Base-by-base conservation (phyloP, 2,888 invertebrate genomes). In the Dryobotodes eremita region DNA sequence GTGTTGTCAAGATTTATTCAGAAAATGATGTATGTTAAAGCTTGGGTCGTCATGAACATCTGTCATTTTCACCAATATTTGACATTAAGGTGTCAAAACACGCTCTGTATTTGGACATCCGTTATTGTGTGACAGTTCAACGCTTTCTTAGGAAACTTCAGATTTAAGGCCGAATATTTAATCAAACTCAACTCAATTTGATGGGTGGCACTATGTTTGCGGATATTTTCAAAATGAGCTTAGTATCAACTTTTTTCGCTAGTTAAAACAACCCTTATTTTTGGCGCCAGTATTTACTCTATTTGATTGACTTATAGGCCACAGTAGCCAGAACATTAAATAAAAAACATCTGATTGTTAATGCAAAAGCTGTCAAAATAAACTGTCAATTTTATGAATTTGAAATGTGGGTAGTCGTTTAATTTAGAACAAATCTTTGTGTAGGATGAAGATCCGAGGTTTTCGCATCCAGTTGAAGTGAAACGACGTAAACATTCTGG, bases 361-460 rank as follows among this genome's bases (percentile, higher is more conserved):
- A 23, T 31, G 2, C 46, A 6, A 15, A n/a, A 46, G 31, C 66
- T 50, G 65, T 50, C 46, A 66, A 57, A 61, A 15, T 64, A 42
- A 46, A 8, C 17, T 57, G 42, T 20, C 26, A 31, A 1, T 20
- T n/a, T 71, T 31, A 31, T 55, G 1, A n/a, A 36, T 23, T 46
- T 10, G 1, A 31, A 36, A 70, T 72, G 79, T 61, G 79, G 87
- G 87, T 87, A 87, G 79, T 50, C 11, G 36, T 59, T 71, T 57
- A 77, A 66, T 61, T 53, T 20, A 0, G 4, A 20, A 48, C 1
- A 65, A 69, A 77, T 71, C 48, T n/a, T 57, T 83, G 36, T 84
- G 66, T 81, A 94, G 94, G 92, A 92, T 17, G 92, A 93, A 80
- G 92, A 92, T 13, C 80, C 88, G 13, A 90, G 91, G 61, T 93